Conservation (phyloP, 2,888 invertebrate genomes). For the Empis stercorea region DNA sequence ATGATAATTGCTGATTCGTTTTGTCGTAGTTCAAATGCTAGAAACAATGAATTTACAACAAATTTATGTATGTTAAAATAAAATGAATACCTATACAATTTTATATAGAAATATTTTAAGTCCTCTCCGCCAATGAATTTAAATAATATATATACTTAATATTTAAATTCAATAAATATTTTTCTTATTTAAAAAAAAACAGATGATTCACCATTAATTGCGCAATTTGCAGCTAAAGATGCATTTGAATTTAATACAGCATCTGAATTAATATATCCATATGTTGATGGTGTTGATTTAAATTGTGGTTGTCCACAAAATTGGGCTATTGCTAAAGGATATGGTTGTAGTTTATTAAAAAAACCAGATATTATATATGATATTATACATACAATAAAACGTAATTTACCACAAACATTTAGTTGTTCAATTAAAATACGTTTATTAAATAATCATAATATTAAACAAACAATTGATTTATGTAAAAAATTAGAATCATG, state of each 20-base stretch:
- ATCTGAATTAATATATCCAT: constrained; percentile 69
- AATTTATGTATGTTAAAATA: constrained; percentile 35
- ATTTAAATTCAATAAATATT: too few species aligned
- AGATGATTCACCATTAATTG: constrained; percentile 75
- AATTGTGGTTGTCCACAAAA: constrained; percentile 97
- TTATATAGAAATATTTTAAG: too few species aligned
- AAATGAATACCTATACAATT: too few species aligned
- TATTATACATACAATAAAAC: constrained; percentile 62
- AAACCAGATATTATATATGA: constrained; percentile 75
- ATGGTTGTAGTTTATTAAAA: constrained; percentile 70
- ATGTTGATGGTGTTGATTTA: constrained; percentile 83
- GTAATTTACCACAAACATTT: constrained; percentile 53
- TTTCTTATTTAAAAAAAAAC: constrained; percentile 9
- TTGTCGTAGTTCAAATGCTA: constrained; percentile 73
- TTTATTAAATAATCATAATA: constrained; percentile 36
- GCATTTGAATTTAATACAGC: constrained; percentile 72
- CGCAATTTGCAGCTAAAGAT: constrained; percentile 89
- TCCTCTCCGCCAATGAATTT: too few species aligned
- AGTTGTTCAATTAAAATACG: constrained; percentile 89
- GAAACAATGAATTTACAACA: constrained; percentile 70
- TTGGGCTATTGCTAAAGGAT: constrained; percentile 86
- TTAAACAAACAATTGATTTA: constrained; percentile 59
- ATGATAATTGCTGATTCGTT: constrained; percentile 96
- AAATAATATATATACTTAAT: too few species aligned
- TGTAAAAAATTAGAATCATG: constrained; percentile 69